Percentiles rank a stretch among this genome's conserved stretches.
Evolutionary conservation across 35 echinoderm and acorn worm genomes (phyloP).

Genomic region (Patiria miniata): DNA sequence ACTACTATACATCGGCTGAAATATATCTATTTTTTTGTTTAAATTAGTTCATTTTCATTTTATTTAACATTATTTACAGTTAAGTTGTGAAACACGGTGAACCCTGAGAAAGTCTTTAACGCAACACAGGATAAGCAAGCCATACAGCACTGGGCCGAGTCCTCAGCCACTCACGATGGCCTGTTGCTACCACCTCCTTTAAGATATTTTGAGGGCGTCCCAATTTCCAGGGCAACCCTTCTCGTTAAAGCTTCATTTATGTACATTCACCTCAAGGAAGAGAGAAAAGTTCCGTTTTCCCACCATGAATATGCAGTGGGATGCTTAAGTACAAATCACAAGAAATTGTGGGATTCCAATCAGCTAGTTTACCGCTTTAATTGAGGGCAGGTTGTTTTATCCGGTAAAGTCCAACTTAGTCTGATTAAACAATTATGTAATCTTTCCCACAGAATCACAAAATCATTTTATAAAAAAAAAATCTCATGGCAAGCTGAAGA

Average conservation of each 20-base stretch:
- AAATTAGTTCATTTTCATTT: no score
- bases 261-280: neutral
- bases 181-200: neutral
- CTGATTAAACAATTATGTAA: neutral
- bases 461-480: conserved; percentile 3
- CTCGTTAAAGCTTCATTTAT: neutral
- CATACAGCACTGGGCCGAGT: conserved; percentile 2
- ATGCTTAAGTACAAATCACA: conserved; percentile 7
- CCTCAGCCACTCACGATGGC: neutral
- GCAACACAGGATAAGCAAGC: conserved; percentile 15
- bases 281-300: neutral
- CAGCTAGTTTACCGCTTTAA: neutral
- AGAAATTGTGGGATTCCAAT: neutral
- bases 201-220: no score
- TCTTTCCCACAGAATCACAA: neutral
- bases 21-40: neutral
- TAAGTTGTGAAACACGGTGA: neutral
- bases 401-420: neutral
- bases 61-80: conserved; percentile 24
- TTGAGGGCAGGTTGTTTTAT: neutral
- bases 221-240: no score
- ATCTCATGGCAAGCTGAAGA: conserved; percentile 23
- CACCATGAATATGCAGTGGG: neutral
- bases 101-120: conserved; percentile 24
- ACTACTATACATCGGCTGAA: conserved; percentile 9